A percentile compares a stretch with the other conserved stretches of the same genome.
Conservation (phyloP, 2,888 invertebrate genomes). For the Troides aeacus region DNA sequence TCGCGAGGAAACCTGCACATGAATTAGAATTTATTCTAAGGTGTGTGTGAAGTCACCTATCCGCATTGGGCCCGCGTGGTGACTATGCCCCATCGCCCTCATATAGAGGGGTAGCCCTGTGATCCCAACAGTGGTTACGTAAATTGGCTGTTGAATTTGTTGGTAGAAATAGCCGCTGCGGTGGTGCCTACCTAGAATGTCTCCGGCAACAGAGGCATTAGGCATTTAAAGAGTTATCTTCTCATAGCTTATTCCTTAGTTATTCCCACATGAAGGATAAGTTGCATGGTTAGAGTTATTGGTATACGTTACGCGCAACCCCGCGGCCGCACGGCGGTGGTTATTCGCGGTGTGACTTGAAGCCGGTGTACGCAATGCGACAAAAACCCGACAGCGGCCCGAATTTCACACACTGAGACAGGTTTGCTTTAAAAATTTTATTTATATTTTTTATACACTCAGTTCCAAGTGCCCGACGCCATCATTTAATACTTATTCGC, state of each 20-base stretch:
- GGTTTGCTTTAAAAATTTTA: not conserved
- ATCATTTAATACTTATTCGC: conserved; percentile 1
- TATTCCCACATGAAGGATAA: not conserved
- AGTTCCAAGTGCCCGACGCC: not conserved
- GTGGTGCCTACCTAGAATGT: no score
- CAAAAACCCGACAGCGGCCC: conserved; percentile 4
- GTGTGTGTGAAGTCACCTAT: no score
- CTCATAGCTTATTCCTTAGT: not conserved
- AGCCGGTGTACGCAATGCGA: conserved; percentile 7
- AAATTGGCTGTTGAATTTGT: no score
- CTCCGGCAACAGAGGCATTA: no score
- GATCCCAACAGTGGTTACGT: no score
- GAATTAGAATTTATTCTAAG: no score
- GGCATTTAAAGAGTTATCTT: no score
- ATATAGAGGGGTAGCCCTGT: no score
- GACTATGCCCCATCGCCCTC: no score
- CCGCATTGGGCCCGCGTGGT: no score
- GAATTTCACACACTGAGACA: not conserved
- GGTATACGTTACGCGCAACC: not conserved
- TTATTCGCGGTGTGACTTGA: not conserved
- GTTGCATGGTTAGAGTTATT: not conserved
- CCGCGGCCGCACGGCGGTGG: not conserved
- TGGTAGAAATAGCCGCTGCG: no score
- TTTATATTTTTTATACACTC: not conserved
- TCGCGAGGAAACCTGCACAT: no score